Evolutionary conservation across 2,888 invertebrate species (phyloP).

Genomic region (Meiosimyza platycephala): DNA sequence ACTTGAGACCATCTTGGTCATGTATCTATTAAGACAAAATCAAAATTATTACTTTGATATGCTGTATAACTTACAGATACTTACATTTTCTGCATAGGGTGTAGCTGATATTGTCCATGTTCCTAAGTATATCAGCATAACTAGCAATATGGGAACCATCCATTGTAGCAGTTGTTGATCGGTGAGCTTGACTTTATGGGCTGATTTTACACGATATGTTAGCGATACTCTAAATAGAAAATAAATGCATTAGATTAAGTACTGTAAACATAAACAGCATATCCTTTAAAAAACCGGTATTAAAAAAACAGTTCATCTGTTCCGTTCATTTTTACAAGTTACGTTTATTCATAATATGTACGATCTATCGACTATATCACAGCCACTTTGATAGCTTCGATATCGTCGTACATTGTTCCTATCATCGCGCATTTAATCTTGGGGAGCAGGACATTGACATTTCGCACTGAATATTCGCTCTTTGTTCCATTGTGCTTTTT

Average conservation of each 20-base stretch:
- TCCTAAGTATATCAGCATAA: slow-evolving; percentile 88
- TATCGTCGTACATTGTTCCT: no score
- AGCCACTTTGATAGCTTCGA: no score
- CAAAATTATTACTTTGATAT: neutral
- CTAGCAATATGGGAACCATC: slow-evolving; percentile 91
- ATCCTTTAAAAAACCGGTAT: neutral
- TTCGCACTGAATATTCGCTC: no score
- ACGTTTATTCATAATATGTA: no score
- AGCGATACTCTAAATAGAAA: slow-evolving; percentile 78
- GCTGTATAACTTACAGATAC: slow-evolving; percentile 54
- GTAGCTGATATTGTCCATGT: slow-evolving; percentile 93
- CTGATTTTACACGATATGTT: slow-evolving; percentile 92
- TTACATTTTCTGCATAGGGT: slow-evolving; percentile 81
- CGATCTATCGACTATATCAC: no score
- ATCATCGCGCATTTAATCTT: no score
- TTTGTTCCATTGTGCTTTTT: no score
- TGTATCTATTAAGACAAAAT: slow-evolving; percentile 70
- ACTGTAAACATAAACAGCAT: neutral
- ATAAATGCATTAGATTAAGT: neutral
- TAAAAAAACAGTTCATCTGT: no score
- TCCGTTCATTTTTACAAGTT: neutral
- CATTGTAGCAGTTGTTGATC: slow-evolving; percentile 93
- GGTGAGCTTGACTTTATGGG: slow-evolving; percentile 91
- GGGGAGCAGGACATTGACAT: no score
- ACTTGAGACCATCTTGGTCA: slow-evolving; percentile 81